phyloP scores from a whole-genome alignment of 2,888 invertebrate species.

The Nematopogon swammerdamellus region DNA sequence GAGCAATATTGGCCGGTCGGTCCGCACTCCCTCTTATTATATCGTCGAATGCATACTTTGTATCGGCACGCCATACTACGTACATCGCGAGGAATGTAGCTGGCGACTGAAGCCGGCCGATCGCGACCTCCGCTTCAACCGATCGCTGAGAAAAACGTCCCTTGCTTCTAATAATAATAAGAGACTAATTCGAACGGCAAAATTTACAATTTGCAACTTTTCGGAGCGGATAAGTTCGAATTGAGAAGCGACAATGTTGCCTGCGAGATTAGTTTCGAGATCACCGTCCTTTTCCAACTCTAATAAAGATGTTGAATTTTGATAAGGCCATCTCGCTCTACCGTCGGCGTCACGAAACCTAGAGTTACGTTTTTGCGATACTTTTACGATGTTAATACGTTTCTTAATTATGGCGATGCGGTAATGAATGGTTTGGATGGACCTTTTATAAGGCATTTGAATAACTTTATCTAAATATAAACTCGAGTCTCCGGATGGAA shows the following conservation, averaged over 20 bases:
- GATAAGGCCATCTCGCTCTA: constrained; percentile 38
- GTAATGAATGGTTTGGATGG: background rate
- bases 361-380: constrained; percentile 11
- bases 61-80: background rate
- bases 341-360: constrained; percentile 2
- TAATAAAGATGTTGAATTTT: constrained; percentile 51
- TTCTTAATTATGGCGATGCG: background rate
- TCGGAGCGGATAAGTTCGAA: constrained; percentile 18
- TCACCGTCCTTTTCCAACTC: constrained; percentile 41
- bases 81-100: background rate
- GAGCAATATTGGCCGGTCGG: background rate
- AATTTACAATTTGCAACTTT: too few species aligned
- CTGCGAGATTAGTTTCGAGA: constrained; percentile 40
- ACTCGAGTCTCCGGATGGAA: too few species aligned
- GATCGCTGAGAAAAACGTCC: constrained; percentile 2
- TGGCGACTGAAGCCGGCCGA: background rate
- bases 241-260: constrained; percentile 47
- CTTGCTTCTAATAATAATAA: background rate
- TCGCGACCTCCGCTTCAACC: constrained; percentile 1
- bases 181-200: too few species aligned
- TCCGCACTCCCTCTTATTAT: background rate
- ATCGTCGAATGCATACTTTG: background rate
- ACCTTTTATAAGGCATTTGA: background rate
- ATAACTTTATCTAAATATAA: background rate
- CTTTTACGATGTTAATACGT: background rate